Base-by-base conservation (phyloP, 2,797 vertebrate genomes). In the Pelochelys cantorii region DNA sequence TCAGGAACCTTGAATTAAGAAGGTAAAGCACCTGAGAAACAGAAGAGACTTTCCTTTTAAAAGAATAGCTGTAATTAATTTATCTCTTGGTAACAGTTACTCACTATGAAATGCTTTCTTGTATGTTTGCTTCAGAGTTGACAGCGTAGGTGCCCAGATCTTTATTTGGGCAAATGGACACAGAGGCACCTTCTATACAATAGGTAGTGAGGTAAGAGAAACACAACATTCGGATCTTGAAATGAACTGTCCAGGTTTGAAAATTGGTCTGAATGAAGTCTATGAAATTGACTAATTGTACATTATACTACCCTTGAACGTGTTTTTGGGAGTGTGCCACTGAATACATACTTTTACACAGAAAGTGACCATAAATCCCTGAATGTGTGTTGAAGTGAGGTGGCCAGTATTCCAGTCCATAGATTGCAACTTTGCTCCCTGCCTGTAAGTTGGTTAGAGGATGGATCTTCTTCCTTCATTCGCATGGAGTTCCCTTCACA, bases 241-340 rank as follows among this genome's bases (percentile, higher is more conserved):
- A 94, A 95, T 95, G 95, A 96, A 86, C 94, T 95, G 90, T 86
- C 95, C 94, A 57, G 93, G 92, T 94, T 92, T 97, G 95, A 95
- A 96, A 97, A 96, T 94, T 94, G 93, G 95, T 96, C 94, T 95
- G 95, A 94, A 93, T 96, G 92, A 92, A 96, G 86, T 87, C 93
- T 91, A 85, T 96, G 95, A 96, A 96, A 96, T 90, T 95, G 92
- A 92, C 95, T 88, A 81, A 91, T 96, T 97, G 95, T 96, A 95
- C 94, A 95, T 92, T 94, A 92, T 23, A 0, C 79, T 97, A 92
- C 91, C 65, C 85, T 93, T 94, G 94, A 94, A 80, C 84, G 92
- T 87, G 83, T 3, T 90, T 95, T 91, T 94, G 95, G 88, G 83
- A 87, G 84, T 5, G 83, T 96, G 96, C 74, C 65, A 62, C 27